Conservation (phyloP, 30 jellyfish, hydroid and myxozoan species). For the Sanderia malayensis region DNA sequence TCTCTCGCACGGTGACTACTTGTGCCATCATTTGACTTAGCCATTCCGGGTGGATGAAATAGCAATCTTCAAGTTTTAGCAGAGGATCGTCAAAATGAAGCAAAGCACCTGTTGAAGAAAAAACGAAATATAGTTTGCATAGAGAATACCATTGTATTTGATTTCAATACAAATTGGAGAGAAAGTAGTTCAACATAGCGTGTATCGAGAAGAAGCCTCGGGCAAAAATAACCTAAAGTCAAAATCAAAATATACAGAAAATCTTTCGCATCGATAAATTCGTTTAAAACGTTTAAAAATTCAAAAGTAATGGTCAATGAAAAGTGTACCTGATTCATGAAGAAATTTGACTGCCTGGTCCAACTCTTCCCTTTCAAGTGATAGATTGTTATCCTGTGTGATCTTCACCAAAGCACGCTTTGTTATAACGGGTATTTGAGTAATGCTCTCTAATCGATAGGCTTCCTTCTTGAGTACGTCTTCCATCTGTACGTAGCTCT, state of each 20-base stretch:
- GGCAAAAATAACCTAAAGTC: too few species aligned
- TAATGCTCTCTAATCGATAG: slow-evolving; percentile 3
- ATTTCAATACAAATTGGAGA: too few species aligned
- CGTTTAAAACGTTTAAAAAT: too few species aligned
- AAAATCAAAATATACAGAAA: too few species aligned
- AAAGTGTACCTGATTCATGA: slow-evolving; percentile 79
- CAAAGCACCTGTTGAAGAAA: slow-evolving; percentile 61
- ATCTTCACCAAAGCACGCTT: slow-evolving; percentile 45
- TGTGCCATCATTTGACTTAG: slow-evolving; percentile 94
- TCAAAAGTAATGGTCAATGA: too few species aligned
- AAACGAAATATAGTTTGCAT: background rate
- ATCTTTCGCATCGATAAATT: too few species aligned
- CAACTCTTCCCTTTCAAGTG: slow-evolving; percentile 64
- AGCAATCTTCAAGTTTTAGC: slow-evolving; percentile 46
- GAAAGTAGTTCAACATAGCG: too few species aligned
- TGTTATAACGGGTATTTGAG: slow-evolving; percentile 60
- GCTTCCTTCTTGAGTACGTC: slow-evolving; percentile 68
- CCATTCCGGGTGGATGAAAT: slow-evolving; percentile 95
- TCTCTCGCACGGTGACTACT: slow-evolving; percentile 77
- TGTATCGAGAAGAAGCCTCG: too few species aligned
- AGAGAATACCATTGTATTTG: too few species aligned
- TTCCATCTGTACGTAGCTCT: slow-evolving; percentile 85
- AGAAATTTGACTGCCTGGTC: slow-evolving; percentile 80
- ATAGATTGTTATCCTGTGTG: slow-evolving; percentile 47
- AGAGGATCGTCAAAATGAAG: slow-evolving; percentile 73